Evolutionary conservation across 2,113 vertebrate genomes (phyloP), one percentile per base, ranked within the genome.

Genomic region (Carettochelys insculpta): DNA sequence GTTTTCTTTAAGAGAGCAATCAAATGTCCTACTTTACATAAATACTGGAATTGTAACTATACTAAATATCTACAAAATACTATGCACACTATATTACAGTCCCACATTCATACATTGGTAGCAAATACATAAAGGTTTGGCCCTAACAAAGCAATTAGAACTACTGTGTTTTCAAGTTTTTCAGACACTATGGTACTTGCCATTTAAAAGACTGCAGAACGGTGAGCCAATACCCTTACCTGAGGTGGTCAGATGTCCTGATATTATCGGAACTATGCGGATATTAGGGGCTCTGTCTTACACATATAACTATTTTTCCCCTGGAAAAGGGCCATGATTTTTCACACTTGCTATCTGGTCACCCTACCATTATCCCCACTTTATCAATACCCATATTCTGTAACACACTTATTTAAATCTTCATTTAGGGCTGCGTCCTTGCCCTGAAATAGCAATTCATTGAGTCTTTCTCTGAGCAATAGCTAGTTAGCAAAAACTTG

Each of bases 41-140:
- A 95, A 94, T 82, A 92, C 91, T 83, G 87, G 24, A 83, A 90
- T 13, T 61, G 25, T n/a, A n/a, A 27, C 86, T 19, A 68, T 78
- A 80, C 4, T 48, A 91, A 95, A 88, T 51, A 52, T 11, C 24
- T 25, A 85, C 6, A 56, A 25, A 38, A 79, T 20, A 14, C 24
- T 65, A 38, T 78, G 34, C 54, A 45, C 5, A 29, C 29, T 56
- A 14, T 73, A 25, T 80, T 82, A 43, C 8, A 78, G 24, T 54
- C 73, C 82, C 68, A 48, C 84, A 75, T 47, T 77, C 73, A 56
- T 73, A 53, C 8, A 53, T 84, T 76, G 85, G 58, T 52, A 77
- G 82, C 47, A 61, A 93, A 85, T 47, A 92, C 61, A 45, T 53
- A 41, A n/a, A 20, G 56, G 65, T 79, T 92, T 90, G 89, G 89